Conservation (phyloP, 2,888 invertebrate genomes). For the Pyrrhia umbra region DNA sequence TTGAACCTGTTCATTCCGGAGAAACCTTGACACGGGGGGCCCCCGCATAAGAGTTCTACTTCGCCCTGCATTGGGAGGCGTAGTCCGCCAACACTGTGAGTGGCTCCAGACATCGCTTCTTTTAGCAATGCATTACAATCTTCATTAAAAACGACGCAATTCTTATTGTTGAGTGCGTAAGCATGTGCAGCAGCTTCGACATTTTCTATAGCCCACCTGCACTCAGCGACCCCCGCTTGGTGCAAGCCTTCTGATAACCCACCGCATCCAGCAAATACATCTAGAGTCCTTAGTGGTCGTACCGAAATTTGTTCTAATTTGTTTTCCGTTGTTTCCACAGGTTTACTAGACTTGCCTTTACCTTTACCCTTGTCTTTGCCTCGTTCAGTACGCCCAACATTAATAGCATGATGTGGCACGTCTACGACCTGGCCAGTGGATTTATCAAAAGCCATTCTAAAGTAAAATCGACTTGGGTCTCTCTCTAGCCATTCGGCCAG, state of each 20-base stretch:
- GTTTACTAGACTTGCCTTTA: slow-evolving; percentile 91
- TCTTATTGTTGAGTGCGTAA: slow-evolving; percentile 93
- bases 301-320: slow-evolving; percentile 75
- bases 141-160: slow-evolving; percentile 94
- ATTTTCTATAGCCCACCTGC: slow-evolving; percentile 95
- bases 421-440: slow-evolving; percentile 89
- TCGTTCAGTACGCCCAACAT: slow-evolving; percentile 91
- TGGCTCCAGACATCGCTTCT: slow-evolving; percentile 91
- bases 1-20: slow-evolving; percentile 97
- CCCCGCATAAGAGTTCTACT: slow-evolving; percentile 95
- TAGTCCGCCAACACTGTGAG: slow-evolving; percentile 86
- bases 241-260: slow-evolving; percentile 94
- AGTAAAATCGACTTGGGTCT: slow-evolving; percentile 94
- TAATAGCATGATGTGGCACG: slow-evolving; percentile 90
- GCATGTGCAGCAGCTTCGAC: slow-evolving; percentile 94
- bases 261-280: slow-evolving; percentile 97
- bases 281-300: slow-evolving; percentile 92
- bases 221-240: slow-evolving; percentile 92
- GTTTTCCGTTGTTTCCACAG: slow-evolving; percentile 63
- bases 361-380: slow-evolving; percentile 92
- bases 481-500: slow-evolving; percentile 90
- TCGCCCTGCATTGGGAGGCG: slow-evolving; percentile 94
- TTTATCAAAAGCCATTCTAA: slow-evolving; percentile 92
- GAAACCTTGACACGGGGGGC: slow-evolving; percentile 97
- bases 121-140: slow-evolving; percentile 94